phyloP scores from a whole-genome alignment of 2,888 invertebrate genomes.

The Orchesella flavescens region DNA sequence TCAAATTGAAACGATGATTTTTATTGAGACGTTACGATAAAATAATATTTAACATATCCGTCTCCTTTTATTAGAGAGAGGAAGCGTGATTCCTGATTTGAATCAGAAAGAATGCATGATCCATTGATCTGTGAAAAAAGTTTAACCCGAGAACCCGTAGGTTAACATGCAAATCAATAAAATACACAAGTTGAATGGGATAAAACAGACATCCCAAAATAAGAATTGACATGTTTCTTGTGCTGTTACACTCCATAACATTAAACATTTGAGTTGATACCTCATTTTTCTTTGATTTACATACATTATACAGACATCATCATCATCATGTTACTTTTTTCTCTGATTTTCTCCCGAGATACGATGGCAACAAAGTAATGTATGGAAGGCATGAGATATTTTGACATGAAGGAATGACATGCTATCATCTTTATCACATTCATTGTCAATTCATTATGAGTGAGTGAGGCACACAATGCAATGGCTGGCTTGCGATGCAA shows the following conservation, averaged over 20 bases:
- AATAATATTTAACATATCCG: too few species aligned
- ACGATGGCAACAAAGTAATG: background rate
- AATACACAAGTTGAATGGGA: background rate
- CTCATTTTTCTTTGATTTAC: slow-evolving; percentile 57
- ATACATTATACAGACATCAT: slow-evolving; percentile 30
- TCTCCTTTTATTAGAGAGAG: too few species aligned
- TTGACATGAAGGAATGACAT: slow-evolving; percentile 72
- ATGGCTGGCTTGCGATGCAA: slow-evolving; percentile 29
- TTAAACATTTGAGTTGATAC: slow-evolving; percentile 44
- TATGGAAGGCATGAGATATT: slow-evolving; percentile 62
- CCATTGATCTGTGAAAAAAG: too few species aligned
- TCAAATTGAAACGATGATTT: too few species aligned
- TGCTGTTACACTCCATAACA: slow-evolving; percentile 27
- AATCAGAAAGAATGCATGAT: too few species aligned
- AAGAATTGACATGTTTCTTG: slow-evolving; percentile 49
- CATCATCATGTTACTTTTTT: too few species aligned
- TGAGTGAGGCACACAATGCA: background rate
- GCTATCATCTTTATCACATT: slow-evolving; percentile 71
- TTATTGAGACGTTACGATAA: too few species aligned
- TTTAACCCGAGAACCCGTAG: too few species aligned
- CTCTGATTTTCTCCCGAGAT: background rate
- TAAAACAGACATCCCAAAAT: slow-evolving; percentile 30
- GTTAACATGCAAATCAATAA: too few species aligned
- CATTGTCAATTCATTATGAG: slow-evolving; percentile 71
- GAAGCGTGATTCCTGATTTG: background rate